Evolutionary conservation across 2,797 vertebrate genomes (phyloP).

Genomic region (Macrochelys suwanniensis): DNA sequence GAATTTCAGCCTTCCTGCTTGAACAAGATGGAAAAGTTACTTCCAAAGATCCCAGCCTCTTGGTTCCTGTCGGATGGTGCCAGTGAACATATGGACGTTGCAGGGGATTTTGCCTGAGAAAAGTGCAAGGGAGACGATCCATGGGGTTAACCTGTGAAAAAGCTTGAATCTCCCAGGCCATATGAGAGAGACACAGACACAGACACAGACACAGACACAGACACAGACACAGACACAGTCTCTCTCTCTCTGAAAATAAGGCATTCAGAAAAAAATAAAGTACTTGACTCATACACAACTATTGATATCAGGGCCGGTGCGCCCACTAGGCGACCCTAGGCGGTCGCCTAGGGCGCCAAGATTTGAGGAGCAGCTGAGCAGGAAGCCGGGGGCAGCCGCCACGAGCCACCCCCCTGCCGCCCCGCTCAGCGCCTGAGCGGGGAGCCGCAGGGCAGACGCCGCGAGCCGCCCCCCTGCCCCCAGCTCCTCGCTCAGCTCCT

Average conservation of each 20-base stretch:
- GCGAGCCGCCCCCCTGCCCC: too few species aligned
- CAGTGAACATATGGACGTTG: background rate
- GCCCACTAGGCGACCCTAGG: too few species aligned
- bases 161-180: accelerated
- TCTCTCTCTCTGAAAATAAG: background rate
- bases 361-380: too few species aligned
- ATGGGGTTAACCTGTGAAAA: background rate
- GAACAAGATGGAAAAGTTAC: background rate
- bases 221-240: background rate
- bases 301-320: background rate
- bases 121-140: accelerated
- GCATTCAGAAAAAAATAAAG: background rate
- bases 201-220: background rate
- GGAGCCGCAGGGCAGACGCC: too few species aligned
- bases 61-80: background rate
- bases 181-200: background rate
- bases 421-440: too few species aligned
- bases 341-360: too few species aligned
- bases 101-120: background rate
- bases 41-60: background rate
- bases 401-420: too few species aligned
- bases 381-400: too few species aligned
- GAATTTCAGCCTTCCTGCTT: background rate
- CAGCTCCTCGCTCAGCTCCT: too few species aligned
- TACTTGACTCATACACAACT: background rate